Conservation (phyloP, 2,113 vertebrate species). For the Piaya cayana region DNA sequence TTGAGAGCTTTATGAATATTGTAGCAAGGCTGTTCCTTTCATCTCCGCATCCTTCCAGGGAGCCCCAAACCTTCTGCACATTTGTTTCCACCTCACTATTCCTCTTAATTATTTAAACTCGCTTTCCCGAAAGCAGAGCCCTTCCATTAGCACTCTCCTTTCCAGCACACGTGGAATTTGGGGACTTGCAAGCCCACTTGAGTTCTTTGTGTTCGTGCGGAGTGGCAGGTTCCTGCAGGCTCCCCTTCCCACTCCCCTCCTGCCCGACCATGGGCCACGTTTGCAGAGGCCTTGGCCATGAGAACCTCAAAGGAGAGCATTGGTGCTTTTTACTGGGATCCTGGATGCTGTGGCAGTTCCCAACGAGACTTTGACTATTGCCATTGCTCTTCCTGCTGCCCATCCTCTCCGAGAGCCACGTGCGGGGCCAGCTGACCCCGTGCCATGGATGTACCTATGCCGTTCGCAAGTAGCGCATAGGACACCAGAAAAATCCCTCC, state of each 20-base stretch:
- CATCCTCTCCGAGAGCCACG: rapidly evolving
- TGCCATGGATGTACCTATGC: rapidly evolving
- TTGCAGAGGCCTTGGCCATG: not conserved
- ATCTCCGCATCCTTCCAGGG: conserved; percentile 45
- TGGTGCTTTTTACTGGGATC: not conserved
- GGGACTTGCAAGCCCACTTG: not conserved
- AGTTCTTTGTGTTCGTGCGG: not conserved
- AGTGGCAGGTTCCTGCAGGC: not conserved
- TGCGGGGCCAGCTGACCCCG: rapidly evolving
- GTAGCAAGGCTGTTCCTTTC: conserved; percentile 37
- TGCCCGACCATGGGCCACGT: not conserved
- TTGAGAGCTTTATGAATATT: conserved; percentile 67
- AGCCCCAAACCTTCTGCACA: conserved; percentile 50
- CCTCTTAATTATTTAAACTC: conserved; percentile 52
- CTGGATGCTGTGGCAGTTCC: not conserved
- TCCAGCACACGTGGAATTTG: not conserved
- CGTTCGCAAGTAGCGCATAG: rapidly evolving
- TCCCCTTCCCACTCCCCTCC: not conserved
- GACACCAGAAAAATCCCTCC: rapidly evolving
- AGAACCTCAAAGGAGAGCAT: not conserved
- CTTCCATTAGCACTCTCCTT: conserved; percentile 38
- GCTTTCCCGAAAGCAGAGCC: not conserved
- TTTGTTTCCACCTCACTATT: conserved; percentile 56
- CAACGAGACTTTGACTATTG: not conserved
- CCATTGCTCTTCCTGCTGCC: not conserved